Evolutionary conservation across 2,797 vertebrate species (phyloP).

Genomic region (Hozukius guyotensis): DNA sequence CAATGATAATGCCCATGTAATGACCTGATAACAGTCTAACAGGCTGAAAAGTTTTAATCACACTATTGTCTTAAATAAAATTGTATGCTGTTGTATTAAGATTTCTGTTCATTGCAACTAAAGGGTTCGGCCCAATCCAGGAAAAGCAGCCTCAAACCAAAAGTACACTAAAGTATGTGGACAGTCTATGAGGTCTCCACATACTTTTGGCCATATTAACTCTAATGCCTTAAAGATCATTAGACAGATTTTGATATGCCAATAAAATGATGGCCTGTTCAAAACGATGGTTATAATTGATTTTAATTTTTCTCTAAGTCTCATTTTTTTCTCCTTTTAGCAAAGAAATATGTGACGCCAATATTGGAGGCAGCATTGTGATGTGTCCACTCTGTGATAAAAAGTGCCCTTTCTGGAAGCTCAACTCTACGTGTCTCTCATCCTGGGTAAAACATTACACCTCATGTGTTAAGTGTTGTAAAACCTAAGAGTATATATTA

Average conservation of each 20-base stretch:
- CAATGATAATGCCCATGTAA: too few species aligned
- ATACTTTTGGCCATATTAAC: background rate
- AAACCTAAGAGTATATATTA: background rate
- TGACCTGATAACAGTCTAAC: too few species aligned
- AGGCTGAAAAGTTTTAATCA: background rate
- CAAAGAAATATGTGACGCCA: slow-evolving; percentile 89
- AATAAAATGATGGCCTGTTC: background rate
- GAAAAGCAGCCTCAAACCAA: background rate
- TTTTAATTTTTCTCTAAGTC: background rate
- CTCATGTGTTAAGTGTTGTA: background rate
- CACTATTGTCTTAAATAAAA: background rate
- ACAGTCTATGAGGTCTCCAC: background rate
- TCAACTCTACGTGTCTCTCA: slow-evolving; percentile 91
- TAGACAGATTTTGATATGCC: background rate
- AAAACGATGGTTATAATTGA: background rate
- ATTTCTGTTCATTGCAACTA: background rate
- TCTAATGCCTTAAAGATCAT: background rate
- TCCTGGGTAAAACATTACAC: slow-evolving; percentile 85
- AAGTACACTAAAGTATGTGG: background rate
- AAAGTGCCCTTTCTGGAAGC: slow-evolving; percentile 92
- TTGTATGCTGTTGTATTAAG: background rate
- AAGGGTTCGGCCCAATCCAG: background rate
- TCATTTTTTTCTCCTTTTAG: slow-evolving; percentile 68
- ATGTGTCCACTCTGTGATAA: slow-evolving; percentile 97
- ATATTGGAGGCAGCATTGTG: slow-evolving; percentile 90